Conservation (phyloP, 2,888 invertebrate genomes). For the Myopa tessellatipennis region DNA sequence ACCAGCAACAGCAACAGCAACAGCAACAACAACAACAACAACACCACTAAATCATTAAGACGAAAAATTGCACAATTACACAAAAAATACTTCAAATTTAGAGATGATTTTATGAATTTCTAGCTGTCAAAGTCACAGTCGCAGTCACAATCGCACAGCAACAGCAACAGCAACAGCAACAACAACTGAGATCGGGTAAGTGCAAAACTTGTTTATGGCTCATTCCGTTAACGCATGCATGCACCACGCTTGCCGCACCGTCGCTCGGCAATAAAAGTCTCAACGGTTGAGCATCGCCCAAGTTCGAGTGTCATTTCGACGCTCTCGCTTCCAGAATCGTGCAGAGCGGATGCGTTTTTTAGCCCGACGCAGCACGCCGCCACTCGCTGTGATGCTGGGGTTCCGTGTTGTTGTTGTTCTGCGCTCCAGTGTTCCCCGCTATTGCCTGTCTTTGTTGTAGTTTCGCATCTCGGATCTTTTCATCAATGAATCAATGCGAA, state of each 20-base stretch:
- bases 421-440: background rate
- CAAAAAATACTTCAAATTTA: background rate
- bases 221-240: background rate
- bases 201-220: conserved; percentile 29
- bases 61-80: background rate
- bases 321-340: too few species aligned
- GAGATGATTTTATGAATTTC: conserved; percentile 19
- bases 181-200: conserved; percentile 9
- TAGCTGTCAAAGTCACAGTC: conserved; percentile 26
- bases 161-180: conserved; percentile 31
- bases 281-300: too few species aligned
- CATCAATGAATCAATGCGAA: conserved; percentile 44
- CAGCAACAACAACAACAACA: background rate
- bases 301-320: too few species aligned
- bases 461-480: conserved; percentile 31
- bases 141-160: too few species aligned
- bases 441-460: too few species aligned
- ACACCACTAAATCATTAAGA: too few species aligned
- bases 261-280: background rate
- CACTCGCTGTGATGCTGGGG: too few species aligned
- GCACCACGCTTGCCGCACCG: background rate
- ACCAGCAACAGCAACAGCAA: conserved; percentile 11
- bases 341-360: too few species aligned
- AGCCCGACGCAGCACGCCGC: too few species aligned
- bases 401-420: too few species aligned